A percentile compares a stretch with the other conserved stretches of the same genome.
phyloP scores from a whole-genome alignment of 2,797 vertebrate species.

The Zalophus californianus region DNA sequence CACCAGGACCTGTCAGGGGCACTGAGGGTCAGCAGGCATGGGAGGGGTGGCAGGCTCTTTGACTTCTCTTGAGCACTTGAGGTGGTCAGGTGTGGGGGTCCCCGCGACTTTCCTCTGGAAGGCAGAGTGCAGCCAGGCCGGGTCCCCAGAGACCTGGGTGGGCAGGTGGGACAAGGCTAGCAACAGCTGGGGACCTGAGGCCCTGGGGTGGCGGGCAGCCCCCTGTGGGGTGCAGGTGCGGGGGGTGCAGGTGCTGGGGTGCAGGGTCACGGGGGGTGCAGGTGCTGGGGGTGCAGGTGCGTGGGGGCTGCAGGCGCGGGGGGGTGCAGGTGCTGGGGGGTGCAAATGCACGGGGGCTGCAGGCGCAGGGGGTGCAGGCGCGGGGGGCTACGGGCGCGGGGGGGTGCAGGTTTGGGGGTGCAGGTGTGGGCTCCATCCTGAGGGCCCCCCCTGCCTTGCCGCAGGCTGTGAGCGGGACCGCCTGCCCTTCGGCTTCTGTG shows the following conservation, averaged over 20 bases:
- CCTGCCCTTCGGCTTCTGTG: conserved; percentile 92
- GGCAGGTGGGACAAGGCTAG: background rate
- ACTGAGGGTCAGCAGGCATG: background rate
- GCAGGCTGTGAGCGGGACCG: conserved; percentile 90
- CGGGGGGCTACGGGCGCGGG: too few species aligned
- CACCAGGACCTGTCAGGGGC: background rate
- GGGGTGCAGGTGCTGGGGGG: too few species aligned
- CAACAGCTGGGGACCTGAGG: background rate
- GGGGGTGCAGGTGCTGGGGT: too few species aligned
- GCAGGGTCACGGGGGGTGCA: too few species aligned
- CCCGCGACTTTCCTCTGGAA: background rate
- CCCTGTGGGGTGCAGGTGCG: background rate
- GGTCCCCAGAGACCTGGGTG: background rate
- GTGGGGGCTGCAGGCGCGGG: too few species aligned
- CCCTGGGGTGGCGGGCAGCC: background rate
- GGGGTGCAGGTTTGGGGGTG: too few species aligned
- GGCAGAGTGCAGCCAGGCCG: background rate
- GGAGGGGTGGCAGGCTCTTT: background rate
- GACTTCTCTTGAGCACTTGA: background rate
- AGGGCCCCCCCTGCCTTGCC: background rate
- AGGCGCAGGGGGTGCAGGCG: too few species aligned
- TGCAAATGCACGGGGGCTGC: too few species aligned
- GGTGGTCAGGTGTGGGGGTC: background rate
- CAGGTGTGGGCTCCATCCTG: background rate
- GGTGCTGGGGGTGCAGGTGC: too few species aligned